phyloP scores from a whole-genome alignment of 2,113 vertebrate species.

The Rhinichthys klamathensis region DNA sequence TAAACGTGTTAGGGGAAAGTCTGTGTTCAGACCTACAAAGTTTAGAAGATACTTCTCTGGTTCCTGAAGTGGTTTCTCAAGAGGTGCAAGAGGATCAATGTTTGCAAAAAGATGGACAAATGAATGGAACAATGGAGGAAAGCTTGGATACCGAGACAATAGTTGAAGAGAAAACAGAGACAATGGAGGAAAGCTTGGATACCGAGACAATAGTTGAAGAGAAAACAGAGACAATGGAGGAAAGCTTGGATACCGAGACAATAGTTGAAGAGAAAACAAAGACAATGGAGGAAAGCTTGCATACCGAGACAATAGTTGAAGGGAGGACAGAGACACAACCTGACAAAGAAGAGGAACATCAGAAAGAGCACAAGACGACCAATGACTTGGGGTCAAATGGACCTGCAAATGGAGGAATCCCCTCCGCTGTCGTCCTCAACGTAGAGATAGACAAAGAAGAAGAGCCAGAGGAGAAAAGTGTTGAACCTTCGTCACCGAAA shows the following conservation, averaged over 20 bases:
- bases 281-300: constrained; percentile 14
- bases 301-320: neutral
- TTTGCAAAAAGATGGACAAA: neutral
- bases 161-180: neutral
- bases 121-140: constrained; percentile 11
- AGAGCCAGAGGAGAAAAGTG: neutral
- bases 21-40: neutral
- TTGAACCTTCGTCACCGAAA: constrained; percentile 41
- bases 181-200: neutral
- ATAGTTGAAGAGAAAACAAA: neutral
- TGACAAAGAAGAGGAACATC: neutral
- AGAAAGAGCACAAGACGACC: neutral
- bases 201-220: neutral
- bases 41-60: neutral
- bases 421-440: neutral
- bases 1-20: neutral
- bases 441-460: constrained; percentile 10
- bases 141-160: neutral
- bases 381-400: neutral
- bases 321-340: neutral
- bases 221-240: neutral
- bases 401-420: neutral
- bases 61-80: neutral
- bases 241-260: neutral
- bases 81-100: neutral